These are phyloP conservation scores for Psittacara wagleri DNA, from an alignment of 2,113 vertebrate species.

Conservation along the genomic window DNA sequence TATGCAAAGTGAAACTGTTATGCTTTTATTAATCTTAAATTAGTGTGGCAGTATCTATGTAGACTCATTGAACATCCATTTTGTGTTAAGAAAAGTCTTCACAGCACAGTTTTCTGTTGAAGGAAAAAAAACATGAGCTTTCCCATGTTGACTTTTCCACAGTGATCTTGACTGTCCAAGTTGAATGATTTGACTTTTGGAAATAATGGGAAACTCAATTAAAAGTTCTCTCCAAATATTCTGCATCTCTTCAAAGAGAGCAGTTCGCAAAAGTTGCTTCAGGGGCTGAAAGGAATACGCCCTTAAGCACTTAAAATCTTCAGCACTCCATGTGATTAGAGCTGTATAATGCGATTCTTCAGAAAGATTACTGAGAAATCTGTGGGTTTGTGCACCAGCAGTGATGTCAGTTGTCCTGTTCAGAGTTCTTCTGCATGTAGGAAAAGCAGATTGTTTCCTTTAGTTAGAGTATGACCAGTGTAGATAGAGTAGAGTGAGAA, in stretches of 20 bases:
- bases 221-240: background rate
- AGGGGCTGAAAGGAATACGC: background rate
- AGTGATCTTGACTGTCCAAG: background rate
- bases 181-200: background rate
- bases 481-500: background rate
- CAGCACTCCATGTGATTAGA: background rate
- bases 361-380: constrained; percentile 30
- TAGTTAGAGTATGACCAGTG: background rate
- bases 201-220: background rate
- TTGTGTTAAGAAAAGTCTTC: background rate
- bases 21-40: background rate
- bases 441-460: background rate
- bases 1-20: background rate
- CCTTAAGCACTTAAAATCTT: background rate
- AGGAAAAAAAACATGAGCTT: background rate
- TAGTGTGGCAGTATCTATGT: background rate
- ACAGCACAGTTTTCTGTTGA: background rate
- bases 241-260: background rate
- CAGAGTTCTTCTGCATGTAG: background rate
- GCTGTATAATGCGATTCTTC: background rate
- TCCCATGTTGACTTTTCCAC: background rate
- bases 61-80: background rate
- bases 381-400: background rate
- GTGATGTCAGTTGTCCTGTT: background rate
- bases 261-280: background rate